Percentiles rank a stretch among this genome's conserved stretches.
Conservation (phyloP, 2,113 vertebrate genomes). For the Hassar affinis region DNA sequence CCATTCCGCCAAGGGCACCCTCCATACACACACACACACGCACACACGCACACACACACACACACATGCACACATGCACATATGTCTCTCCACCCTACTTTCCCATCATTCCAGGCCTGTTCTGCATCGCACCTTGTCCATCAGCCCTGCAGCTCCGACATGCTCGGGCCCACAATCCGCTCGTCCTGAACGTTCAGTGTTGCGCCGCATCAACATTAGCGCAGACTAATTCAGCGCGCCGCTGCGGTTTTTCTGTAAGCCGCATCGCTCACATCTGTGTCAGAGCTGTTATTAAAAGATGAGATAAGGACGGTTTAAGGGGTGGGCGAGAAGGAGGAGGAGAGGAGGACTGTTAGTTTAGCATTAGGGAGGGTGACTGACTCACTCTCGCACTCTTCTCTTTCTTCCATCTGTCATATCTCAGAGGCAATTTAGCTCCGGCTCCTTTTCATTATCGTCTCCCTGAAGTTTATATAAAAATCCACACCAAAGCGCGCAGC, state of each 20-base stretch:
- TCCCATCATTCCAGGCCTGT: conserved; percentile 68
- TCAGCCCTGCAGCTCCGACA: conserved; percentile 71
- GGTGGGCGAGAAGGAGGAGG: neutral
- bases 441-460: conserved; percentile 33
- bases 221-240: conserved; percentile 70
- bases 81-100: conserved; percentile 41
- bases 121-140: conserved; percentile 65
- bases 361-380: conserved; percentile 8
- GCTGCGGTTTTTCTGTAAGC: conserved; percentile 61
- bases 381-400: conserved; percentile 17
- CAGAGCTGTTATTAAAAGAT: conserved; percentile 49
- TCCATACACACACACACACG: conserved; percentile 70
- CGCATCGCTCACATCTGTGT: conserved; percentile 39
- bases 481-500: neutral
- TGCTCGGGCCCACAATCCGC: conserved; percentile 60
- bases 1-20: conserved; percentile 64
- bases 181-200: conserved; percentile 68
- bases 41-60: conserved; percentile 44
- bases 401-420: conserved; percentile 15
- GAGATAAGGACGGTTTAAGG: conserved; percentile 43
- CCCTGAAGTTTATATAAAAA: conserved; percentile 27
- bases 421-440: conserved; percentile 24
- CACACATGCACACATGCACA: neutral
- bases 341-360: conserved; percentile 1
- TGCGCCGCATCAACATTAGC: conserved; percentile 71